Evolutionary conservation across 2,797 vertebrate genomes (phyloP).

Genomic region (Aplochiton taeniatus): DNA sequence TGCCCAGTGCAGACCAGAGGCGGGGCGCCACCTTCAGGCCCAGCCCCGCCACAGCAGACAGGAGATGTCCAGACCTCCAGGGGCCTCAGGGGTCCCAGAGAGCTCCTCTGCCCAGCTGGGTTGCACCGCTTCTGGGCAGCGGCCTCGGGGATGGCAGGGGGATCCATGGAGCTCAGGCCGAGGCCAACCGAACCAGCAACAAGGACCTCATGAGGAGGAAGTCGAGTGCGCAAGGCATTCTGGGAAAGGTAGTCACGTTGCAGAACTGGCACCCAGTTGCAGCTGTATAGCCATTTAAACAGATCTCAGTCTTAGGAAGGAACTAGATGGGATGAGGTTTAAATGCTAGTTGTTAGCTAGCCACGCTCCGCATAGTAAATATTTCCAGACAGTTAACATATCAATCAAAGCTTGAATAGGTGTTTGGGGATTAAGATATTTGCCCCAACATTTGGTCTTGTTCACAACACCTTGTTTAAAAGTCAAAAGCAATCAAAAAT

Average conservation of each 20-base stretch:
- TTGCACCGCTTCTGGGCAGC: conserved; percentile 48
- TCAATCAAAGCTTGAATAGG: no score
- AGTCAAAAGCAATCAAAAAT: no score
- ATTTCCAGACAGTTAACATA: no score
- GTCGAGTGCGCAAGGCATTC: conserved; percentile 68
- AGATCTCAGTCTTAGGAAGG: no score
- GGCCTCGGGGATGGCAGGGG: conserved; percentile 60
- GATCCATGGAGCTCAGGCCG: conserved; percentile 54
- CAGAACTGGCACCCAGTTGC: no score
- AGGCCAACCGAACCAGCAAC: conserved; percentile 73
- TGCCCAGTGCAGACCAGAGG: conserved; percentile 70
- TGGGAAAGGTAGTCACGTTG: conserved; percentile 68
- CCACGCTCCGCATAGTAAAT: no score
- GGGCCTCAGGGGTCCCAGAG: conserved; percentile 67
- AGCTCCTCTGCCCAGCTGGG: conserved; percentile 65
- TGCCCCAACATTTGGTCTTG: no score
- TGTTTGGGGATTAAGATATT: no score
- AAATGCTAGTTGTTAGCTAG: no score
- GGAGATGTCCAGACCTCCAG: conserved; percentile 63
- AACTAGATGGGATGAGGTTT: no score
- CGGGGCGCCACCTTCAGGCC: conserved; percentile 71
- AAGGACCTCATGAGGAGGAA: conserved; percentile 75
- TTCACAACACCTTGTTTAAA: no score
- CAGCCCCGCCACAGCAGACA: conserved; percentile 45
- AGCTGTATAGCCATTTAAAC: no score